Conservation (phyloP, 1,140 invertebrate species). For the Bradysia coprophila region DNA sequence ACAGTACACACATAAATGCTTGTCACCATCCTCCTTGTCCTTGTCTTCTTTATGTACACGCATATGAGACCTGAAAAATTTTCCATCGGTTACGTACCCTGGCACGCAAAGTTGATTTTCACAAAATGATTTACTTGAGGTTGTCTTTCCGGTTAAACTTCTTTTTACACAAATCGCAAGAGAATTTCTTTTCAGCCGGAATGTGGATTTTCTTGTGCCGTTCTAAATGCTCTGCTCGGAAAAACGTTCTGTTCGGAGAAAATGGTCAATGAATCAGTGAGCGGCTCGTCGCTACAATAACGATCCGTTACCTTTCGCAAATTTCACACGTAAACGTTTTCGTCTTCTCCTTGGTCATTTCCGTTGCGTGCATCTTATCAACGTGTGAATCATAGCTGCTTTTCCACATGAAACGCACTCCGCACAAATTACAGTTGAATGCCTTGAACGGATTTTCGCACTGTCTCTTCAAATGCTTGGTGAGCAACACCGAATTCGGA, state of each 20-base stretch:
- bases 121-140: constrained; percentile 14
- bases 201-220: constrained; percentile 28
- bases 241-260: too few relatives aligned
- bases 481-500: constrained; percentile 8
- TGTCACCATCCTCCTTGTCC: constrained; percentile 12
- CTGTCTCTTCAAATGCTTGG: constrained; percentile 7
- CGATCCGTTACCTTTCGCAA: constrained; percentile 27
- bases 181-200: constrained; percentile 19
- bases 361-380: neutral
- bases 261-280: too few relatives aligned
- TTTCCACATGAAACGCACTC: constrained; percentile 19
- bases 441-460: constrained; percentile 8
- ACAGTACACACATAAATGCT: constrained; percentile 31
- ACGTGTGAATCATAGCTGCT: constrained; percentile 6
- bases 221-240: constrained; percentile 28
- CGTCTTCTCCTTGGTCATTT: constrained; percentile 14
- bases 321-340: constrained; percentile 24
- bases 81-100: too few relatives aligned
- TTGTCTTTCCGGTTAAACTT: constrained; percentile 25
- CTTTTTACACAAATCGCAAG: constrained; percentile 25
- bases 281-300: too few relatives aligned
- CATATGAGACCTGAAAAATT: constrained; percentile 2
- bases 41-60: constrained; percentile 19
- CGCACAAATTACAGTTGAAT: constrained; percentile 21
- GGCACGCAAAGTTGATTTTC: neutral